A percentile compares a stretch with the other conserved stretches of the same genome.
Conservation (phyloP, 1,140 invertebrate species). For the Ostrea denselamellosa region DNA sequence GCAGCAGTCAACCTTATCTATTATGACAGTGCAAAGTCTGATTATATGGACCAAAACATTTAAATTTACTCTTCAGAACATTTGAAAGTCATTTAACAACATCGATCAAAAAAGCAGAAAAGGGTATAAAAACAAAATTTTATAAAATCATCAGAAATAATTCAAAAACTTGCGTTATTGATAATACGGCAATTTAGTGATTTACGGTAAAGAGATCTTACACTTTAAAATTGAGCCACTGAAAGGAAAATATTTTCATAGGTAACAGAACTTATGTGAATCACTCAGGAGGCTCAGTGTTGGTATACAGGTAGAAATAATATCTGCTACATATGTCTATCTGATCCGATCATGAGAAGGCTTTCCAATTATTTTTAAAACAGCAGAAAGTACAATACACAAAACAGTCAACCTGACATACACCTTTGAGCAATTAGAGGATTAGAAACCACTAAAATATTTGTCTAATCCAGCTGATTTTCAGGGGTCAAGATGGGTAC, state of each 20-base stretch:
- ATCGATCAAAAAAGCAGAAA: background rate
- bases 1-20: background rate
- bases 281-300: conserved; percentile 5
- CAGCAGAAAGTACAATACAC: conserved; percentile 34
- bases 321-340: background rate
- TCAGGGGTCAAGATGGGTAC: conserved; percentile 6
- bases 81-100: background rate
- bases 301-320: background rate
- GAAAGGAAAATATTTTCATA: conserved; percentile 11
- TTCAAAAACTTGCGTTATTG: background rate
- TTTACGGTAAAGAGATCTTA: background rate
- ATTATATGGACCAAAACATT: conserved; percentile 25
- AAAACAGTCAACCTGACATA: conserved; percentile 25
- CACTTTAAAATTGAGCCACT: background rate
- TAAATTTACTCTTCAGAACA: background rate
- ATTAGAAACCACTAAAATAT: conserved; percentile 24
- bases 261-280: background rate
- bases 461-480: conserved; percentile 31
- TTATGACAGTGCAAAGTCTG: background rate
- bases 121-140: background rate
- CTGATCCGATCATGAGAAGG: conserved; percentile 13
- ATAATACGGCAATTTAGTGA: background rate
- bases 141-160: background rate
- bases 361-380: conserved; percentile 35
- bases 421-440: conserved; percentile 27